Conservation (phyloP, 2,797 vertebrate genomes). For the Psittacula echo region DNA sequence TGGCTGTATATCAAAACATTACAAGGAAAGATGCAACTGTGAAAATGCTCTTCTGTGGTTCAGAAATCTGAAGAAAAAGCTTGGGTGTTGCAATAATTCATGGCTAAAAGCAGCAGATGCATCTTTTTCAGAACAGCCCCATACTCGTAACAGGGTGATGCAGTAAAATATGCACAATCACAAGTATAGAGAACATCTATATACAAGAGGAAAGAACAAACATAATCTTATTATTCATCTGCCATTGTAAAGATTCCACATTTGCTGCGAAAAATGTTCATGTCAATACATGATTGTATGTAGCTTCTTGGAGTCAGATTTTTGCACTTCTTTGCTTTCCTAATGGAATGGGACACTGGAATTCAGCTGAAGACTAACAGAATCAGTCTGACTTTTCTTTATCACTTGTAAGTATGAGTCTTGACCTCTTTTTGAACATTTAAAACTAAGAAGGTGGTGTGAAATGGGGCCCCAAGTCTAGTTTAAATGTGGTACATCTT, state of each 20-base stretch:
- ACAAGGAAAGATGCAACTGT: background rate
- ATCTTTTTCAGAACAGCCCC: background rate
- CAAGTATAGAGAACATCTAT: background rate
- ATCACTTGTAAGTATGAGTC: background rate
- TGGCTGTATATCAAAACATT: background rate
- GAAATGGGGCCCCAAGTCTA: background rate
- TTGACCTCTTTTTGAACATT: background rate
- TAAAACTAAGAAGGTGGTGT: background rate
- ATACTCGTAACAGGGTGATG: background rate
- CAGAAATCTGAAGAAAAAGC: background rate
- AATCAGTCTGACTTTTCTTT: background rate
- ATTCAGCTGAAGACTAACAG: background rate
- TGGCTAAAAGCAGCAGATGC: background rate
- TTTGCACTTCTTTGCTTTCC: background rate
- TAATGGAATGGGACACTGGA: background rate
- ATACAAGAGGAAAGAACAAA: background rate
- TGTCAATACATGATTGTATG: background rate
- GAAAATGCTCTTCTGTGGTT: background rate
- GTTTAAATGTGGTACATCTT: background rate
- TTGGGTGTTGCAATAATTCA: background rate
- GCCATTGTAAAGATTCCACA: background rate
- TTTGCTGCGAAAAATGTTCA: conserved; percentile 13
- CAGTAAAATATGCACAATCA: background rate
- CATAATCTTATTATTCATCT: background rate
- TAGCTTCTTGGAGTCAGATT: background rate